Evolutionary conservation across 35 echinoderm and acorn worm species (phyloP).

Genomic region (Strongylocentrotus purpuratus): DNA sequence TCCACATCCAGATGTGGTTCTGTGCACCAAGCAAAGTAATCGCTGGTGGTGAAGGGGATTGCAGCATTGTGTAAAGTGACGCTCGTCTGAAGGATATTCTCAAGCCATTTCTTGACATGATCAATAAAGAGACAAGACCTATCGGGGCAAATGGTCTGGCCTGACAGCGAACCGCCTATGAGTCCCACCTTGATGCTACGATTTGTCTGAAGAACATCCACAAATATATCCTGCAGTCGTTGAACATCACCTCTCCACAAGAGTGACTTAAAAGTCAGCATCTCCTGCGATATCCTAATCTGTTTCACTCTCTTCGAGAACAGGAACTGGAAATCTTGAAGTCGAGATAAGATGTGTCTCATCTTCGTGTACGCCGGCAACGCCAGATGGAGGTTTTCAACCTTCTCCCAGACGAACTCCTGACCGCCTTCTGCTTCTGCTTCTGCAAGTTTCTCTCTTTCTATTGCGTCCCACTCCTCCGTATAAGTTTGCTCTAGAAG

Average conservation of each 20-base stretch:
- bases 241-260: constrained; percentile 58
- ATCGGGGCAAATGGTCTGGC: constrained; percentile 29
- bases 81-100: constrained; percentile 50
- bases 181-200: constrained; percentile 70
- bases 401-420: constrained; percentile 32
- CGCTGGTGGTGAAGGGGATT: constrained; percentile 59
- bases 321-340: constrained; percentile 61
- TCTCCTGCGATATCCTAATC: constrained; percentile 60
- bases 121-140: constrained; percentile 70
- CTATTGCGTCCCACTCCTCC: not conserved
- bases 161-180: constrained; percentile 58
- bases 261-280: constrained; percentile 76
- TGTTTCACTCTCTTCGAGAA: constrained; percentile 38
- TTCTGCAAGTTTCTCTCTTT: not conserved
- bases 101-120: constrained; percentile 59
- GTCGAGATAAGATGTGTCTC: constrained; percentile 58
- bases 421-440: not conserved
- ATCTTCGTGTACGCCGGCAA: constrained; percentile 79
- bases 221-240: constrained; percentile 43
- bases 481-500: not conserved
- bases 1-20: constrained; percentile 71
- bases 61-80: constrained; percentile 78
- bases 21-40: constrained; percentile 79
- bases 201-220: constrained; percentile 76
- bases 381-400: constrained; percentile 39